Percentiles rank a stretch among this genome's conserved stretches.
phyloP scores from a whole-genome alignment of 2,888 invertebrate species.

The Cryptus viduatorius region DNA sequence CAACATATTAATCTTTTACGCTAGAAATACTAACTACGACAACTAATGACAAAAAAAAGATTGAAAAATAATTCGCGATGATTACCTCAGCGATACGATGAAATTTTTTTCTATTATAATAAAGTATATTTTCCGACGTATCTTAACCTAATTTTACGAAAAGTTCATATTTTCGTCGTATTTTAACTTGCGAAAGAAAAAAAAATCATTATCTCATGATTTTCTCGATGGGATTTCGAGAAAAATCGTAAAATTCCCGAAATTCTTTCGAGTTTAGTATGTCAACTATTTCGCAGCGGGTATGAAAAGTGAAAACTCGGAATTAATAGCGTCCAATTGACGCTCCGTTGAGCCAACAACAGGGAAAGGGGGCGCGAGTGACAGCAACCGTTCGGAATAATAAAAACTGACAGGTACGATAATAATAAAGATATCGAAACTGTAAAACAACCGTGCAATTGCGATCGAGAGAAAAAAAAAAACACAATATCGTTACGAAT shows the following conservation, averaged over 20 bases:
- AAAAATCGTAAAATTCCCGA: not conserved
- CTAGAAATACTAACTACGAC: not conserved
- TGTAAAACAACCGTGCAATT: conserved; percentile 11
- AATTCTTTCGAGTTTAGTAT: conserved; percentile 9
- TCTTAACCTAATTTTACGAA: not conserved
- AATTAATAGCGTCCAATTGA: conserved; percentile 6
- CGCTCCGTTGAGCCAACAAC: conserved; percentile 14
- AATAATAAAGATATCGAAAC: conserved; percentile 10
- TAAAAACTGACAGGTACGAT: conserved; percentile 1
- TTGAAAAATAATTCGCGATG: not conserved
- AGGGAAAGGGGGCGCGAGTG: not conserved
- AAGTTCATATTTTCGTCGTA: too few species aligned
- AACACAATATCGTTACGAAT: not conserved
- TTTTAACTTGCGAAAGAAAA: too few species aligned
- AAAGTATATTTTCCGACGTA: not conserved
- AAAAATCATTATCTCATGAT: not conserved
- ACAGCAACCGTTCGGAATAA: not conserved
- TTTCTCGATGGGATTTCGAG: not conserved
- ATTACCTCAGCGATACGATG: too few species aligned
- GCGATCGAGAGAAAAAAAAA: conserved; percentile 26
- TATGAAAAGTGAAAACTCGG: conserved; percentile 33
- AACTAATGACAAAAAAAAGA: not conserved
- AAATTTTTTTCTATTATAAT: not conserved
- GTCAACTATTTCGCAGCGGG: not conserved
- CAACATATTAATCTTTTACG: not conserved